These are phyloP conservation scores for Hylia prasina DNA, from an alignment of 2,113 vertebrate genomes.

Conservation along the genomic window DNA sequence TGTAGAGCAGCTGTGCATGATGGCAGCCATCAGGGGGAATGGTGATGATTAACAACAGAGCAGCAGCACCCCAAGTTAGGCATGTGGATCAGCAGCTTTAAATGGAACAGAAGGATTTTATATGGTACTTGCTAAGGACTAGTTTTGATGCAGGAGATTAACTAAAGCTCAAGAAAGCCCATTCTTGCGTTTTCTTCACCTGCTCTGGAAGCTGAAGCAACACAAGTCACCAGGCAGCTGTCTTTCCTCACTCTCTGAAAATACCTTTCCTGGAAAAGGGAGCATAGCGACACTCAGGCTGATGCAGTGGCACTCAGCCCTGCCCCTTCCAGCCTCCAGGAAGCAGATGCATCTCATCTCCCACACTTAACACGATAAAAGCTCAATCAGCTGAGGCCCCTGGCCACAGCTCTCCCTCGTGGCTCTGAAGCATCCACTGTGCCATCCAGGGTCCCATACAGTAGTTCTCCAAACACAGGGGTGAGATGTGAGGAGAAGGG, in stretches of 20 bases:
- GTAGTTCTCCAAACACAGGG: background rate
- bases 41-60: background rate
- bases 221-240: background rate
- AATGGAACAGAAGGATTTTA: background rate
- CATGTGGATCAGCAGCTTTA: background rate
- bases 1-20: rapidly evolving
- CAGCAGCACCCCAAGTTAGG: background rate
- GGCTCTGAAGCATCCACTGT: background rate
- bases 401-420: background rate
- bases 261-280: background rate
- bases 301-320: background rate
- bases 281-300: rapidly evolving
- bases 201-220: background rate
- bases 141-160: background rate
- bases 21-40: background rate
- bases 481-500: background rate
- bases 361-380: background rate
- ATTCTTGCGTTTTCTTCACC: background rate
- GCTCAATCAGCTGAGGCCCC: background rate
- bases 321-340: background rate
- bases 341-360: background rate
- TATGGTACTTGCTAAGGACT: background rate
- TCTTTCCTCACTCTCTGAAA: background rate
- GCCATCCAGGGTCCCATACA: background rate
- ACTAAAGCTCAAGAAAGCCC: background rate